Evolutionary conservation across 2,888 invertebrate species (phyloP).

Genomic region (Protodeltote pygarga): DNA sequence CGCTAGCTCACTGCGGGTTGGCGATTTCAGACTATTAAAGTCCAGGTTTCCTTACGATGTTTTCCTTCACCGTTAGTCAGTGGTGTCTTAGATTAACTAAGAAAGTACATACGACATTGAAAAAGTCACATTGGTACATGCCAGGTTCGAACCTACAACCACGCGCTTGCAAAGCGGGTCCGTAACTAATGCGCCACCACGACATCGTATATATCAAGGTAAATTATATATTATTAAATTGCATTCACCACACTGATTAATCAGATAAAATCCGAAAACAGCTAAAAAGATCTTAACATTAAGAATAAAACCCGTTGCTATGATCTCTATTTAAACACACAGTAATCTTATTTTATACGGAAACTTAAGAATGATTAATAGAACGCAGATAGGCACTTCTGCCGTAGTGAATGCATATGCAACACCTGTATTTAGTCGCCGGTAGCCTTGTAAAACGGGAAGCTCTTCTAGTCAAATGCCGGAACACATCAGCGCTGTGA

Average conservation of each 20-base stretch:
- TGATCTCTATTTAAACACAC: slow-evolving; percentile 1
- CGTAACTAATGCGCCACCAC: too few species aligned
- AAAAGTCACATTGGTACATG: too few species aligned
- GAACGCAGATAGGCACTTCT: not conserved
- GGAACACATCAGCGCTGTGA: slow-evolving; percentile 38
- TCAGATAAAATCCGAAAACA: too few species aligned
- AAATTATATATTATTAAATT: not conserved
- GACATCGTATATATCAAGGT: not conserved
- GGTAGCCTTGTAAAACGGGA: slow-evolving; percentile 24
- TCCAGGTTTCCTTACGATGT: too few species aligned
- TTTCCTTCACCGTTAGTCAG: too few species aligned
- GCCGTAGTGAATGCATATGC: slow-evolving; percentile 5
- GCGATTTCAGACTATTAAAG: too few species aligned
- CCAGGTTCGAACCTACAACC: too few species aligned
- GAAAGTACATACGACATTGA: too few species aligned
- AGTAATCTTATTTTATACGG: slow-evolving; percentile 11
- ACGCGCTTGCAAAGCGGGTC: too few species aligned
- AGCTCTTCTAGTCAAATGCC: slow-evolving; percentile 31
- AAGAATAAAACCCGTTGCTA: too few species aligned
- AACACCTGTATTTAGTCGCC: slow-evolving; percentile 26
- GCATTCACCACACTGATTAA: not conserved
- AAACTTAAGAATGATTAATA: slow-evolving; percentile 20
- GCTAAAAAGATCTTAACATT: not conserved
- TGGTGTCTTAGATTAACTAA: too few species aligned
- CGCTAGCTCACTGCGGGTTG: too few species aligned